Base-by-base conservation (phyloP, 1,140 invertebrate genomes). In the Nasonia longicornis region DNA sequence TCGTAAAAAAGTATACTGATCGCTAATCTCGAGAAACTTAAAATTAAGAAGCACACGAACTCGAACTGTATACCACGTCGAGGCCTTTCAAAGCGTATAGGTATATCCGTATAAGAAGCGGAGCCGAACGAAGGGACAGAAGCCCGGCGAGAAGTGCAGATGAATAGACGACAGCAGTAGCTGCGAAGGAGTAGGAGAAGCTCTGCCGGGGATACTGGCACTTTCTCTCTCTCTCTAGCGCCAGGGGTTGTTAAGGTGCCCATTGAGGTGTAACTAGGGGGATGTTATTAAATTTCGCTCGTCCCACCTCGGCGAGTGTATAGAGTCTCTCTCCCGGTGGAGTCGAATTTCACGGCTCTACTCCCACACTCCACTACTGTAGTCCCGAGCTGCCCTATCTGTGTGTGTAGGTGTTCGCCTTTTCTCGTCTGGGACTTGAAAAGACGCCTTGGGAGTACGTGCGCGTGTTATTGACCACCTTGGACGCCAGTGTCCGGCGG, bases 211-310 rank as follows among this genome's bases (percentile, higher is more conserved):
- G 73, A 82, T 77, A 77, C 70, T 45, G 42, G 73, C 70, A 80
- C 84, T 80, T 64, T 58, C 52, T 58, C 52, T 58, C 52, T 58
- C 52, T 58, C 52, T 58, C 16, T 29, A 70, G 31, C 70, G 26
- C 20, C 69, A 82, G 86, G 88, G 89, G 90, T 91, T 90, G 90
- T 91, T 91, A 91, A 90, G 89, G 89, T 91, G 89, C 88, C 89
- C 87, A 90, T 91, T 91, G 89, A 91, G 89, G 90, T 90, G 90
- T 91, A 90, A 91, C 90, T 90, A 91, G 90, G 89, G 90, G 88
- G 88, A 90, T 91, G 89, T 90, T 91, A 91, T 91, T 91, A 91
- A 91, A 91, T 91, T 91, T 91, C 89, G 88, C 89, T 90, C 86
- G 87, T 87, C 85, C 86, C 73, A 79, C 71, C 75, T 79, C 31